phyloP scores from a whole-genome alignment of 2,888 invertebrate species.

The Orthonevra nobilis region DNA sequence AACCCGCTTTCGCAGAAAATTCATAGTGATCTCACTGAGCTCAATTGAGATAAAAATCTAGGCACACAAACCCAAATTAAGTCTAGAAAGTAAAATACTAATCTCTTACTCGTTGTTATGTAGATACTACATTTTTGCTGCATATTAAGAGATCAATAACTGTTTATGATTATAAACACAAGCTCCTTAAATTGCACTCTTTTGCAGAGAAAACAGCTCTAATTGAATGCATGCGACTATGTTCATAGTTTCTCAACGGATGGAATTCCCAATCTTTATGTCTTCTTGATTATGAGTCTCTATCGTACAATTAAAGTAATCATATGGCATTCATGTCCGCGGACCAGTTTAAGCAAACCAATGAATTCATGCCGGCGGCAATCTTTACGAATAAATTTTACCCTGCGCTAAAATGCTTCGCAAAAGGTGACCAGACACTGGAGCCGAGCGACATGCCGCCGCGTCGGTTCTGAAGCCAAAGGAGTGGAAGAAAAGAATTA shows the following conservation, averaged over 20 bases:
- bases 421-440: slow-evolving; percentile 21
- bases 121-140: neutral
- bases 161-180: slow-evolving; percentile 10
- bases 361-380: slow-evolving; percentile 37
- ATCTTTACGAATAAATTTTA: slow-evolving; percentile 51
- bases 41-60: too few relatives aligned
- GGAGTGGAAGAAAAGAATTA: too few relatives aligned
- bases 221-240: slow-evolving; percentile 14
- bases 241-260: slow-evolving; percentile 4
- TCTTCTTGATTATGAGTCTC: slow-evolving; percentile 28
- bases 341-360: neutral
- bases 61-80: too few relatives aligned
- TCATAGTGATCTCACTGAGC: too few relatives aligned
- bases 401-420: slow-evolving; percentile 29
- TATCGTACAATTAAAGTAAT: slow-evolving; percentile 59
- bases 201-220: slow-evolving; percentile 11
- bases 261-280: slow-evolving; percentile 7
- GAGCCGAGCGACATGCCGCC: slow-evolving; percentile 23
- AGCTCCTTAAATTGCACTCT: slow-evolving; percentile 24
- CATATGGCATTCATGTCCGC: slow-evolving; percentile 29
- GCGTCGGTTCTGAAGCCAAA: too few relatives aligned
- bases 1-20: too few relatives aligned
- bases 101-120: too few relatives aligned
- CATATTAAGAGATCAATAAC: neutral
- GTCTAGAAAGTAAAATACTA: too few relatives aligned